Evolutionary conservation across 2,113 vertebrate genomes (phyloP), one percentile per base, ranked within the genome.

Genomic region (Mellivora capensis): DNA sequence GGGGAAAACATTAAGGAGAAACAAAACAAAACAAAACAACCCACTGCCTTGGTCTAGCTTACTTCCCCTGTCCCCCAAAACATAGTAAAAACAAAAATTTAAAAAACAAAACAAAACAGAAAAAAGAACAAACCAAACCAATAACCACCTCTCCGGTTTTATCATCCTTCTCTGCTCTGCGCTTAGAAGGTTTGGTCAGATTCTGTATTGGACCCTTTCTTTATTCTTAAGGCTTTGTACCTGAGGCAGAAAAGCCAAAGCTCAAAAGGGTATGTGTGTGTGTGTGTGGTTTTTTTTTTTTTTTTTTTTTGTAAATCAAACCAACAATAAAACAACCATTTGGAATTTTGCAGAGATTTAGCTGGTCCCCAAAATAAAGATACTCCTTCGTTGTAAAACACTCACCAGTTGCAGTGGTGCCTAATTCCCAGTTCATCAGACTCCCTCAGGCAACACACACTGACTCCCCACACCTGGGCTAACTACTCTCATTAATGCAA

Each of bases 281-380:
- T 59, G 39, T 54, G 52, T n/a, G 37, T 5, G 54, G 21, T 15
- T 15, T 44, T 21, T 57, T 15, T 15, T 44, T 21, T 42, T 62
- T 49, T 27, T 82, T 84, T 91, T 90, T 87, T 91, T 27, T n/a
- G 79, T 91, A 93, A 95, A 93, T 83, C 90, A 96, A 96, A 96
- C 91, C 79, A 96, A 96, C 44, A 89, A 57, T 81, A 59, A 57
- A 95, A 93, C 81, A 8, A 95, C 57, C 62, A 96, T 87, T 74
- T 97, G 90, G 71, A 96, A 94, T 79, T 96, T 7, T 74, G 62
- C 92, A 96, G 94, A 96, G 71, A 90, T 71, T 76, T 25, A 91
- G 94, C 87, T 97, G 98, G 97, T 95, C 84, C 94, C 93, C 52
- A 4, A 80, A 94, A 83, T 49, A 71, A 82, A 97, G 95, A 88